Percentiles rank a stretch among this genome's conserved stretches.
Conservation (phyloP, 2,888 invertebrate genomes). For the Andrena marginata region DNA sequence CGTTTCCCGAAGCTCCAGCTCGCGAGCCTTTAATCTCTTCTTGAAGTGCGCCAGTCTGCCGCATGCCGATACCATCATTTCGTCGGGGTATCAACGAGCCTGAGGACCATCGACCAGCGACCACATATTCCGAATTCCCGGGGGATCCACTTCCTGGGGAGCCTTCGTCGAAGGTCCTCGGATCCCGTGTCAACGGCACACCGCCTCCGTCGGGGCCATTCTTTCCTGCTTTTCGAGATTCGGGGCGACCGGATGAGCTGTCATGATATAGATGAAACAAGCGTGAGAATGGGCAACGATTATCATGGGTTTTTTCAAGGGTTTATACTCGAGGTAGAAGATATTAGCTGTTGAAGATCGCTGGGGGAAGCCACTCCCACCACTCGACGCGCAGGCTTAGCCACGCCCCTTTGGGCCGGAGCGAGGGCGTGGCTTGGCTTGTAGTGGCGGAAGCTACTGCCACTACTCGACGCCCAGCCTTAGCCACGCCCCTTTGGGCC, state of each 20-base stretch:
- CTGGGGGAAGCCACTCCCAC: too few species aligned
- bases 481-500: too few species aligned
- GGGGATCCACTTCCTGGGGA: slow-evolving; percentile 5
- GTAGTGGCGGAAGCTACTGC: too few species aligned
- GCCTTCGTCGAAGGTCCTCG: slow-evolving; percentile 18
- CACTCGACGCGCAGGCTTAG: too few species aligned
- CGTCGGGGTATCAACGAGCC: slow-evolving; percentile 63
- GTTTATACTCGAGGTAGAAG: neutral
- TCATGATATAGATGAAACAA: slow-evolving; percentile 47
- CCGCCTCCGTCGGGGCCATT: slow-evolving; percentile 29
- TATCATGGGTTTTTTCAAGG: neutral
- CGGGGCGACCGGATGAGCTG: slow-evolving; percentile 30
- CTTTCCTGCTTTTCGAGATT: slow-evolving; percentile 15
- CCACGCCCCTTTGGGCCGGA: too few species aligned
- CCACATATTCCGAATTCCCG: slow-evolving; percentile 42
- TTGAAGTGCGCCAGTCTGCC: slow-evolving; percentile 77
- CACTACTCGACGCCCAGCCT: too few species aligned
- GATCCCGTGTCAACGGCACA: slow-evolving; percentile 23
- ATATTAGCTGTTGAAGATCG: neutral
- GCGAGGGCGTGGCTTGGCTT: too few species aligned
- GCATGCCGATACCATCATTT: slow-evolving; percentile 78
- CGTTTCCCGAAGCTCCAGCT: slow-evolving; percentile 61
- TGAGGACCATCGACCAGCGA: slow-evolving; percentile 69
- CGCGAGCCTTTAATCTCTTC: slow-evolving; percentile 78
- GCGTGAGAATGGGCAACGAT: slow-evolving; percentile 17